Base-by-base conservation (phyloP, 2,888 invertebrate genomes). In the Apamea sordens region DNA sequence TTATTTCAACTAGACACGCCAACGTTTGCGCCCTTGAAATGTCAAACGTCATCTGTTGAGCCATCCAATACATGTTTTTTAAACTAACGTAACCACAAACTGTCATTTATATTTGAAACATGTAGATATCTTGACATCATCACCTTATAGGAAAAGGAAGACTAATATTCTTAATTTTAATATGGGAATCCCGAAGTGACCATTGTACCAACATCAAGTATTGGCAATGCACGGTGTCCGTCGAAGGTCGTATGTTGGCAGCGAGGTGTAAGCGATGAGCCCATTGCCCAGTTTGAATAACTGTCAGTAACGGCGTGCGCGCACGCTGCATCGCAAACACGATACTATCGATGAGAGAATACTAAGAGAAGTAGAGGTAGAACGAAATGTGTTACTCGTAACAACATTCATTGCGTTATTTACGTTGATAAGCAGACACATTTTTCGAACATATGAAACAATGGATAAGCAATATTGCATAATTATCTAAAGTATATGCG, bases 281-380 rank as follows among this genome's bases (percentile, higher is more conserved):
- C 77, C 83, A 85, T 86, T 86, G 86, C 86, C 87, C 83, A 89
- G 91, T 92, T 91, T 88, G 89, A 80, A 86, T 92, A 92, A 92
- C 92, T 91, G 92, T 83, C 82, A 76, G 75, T 90, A 91, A 92
- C 91, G 92, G 93, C 83, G 89, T 84, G 64, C 82, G 86, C 80
- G 88, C 87, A 84, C 44, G 70, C 84, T 89, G 89, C 86, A 86
- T 90, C 81, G 86, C 80, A 82, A 89, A 88, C 85, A 83, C 76
- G 75, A 76, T 71, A 15, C 13, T 80, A 76, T 80, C 67, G 73
- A 75, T 32, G 72, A 82, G 73, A 86, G 82, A 82, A 83, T 82
- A 83, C 50, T 47, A 71, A 76, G 65, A 73, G 4, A 59, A 11
- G n/a, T n/a, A 59, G 32, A 59, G 50, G n/a, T 79, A 44, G 7